phyloP scores from a whole-genome alignment of 1,140 invertebrate genomes.

The Bombus cullumanus region DNA sequence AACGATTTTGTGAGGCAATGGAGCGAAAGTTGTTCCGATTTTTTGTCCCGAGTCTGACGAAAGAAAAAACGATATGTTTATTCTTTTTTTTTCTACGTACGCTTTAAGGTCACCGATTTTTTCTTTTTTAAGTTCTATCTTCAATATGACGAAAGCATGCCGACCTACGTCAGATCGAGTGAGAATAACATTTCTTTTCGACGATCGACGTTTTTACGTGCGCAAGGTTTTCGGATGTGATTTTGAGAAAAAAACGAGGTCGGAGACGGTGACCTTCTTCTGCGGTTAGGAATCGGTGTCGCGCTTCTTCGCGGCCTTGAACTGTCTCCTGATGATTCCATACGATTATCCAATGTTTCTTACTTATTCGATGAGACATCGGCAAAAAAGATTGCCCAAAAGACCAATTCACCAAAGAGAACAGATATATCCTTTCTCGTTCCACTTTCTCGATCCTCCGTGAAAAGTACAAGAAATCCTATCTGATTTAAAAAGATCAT shows the following conservation, averaged over 20 bases:
- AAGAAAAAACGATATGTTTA: not conserved
- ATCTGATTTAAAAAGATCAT: not conserved
- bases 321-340: not conserved
- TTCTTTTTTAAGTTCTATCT: not conserved
- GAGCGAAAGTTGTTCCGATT: conserved; percentile 16
- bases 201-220: not conserved
- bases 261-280: not conserved
- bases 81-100: not conserved
- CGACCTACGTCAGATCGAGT: not conserved
- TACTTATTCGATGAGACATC: not conserved
- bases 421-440: not conserved
- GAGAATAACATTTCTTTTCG: not conserved
- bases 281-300: not conserved
- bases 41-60: not conserved
- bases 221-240: too few species aligned
- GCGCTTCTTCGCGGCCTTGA: not conserved
- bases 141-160: not conserved
- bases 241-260: not conserved
- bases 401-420: not conserved
- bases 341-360: not conserved
- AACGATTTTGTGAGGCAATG: not conserved
- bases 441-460: not conserved
- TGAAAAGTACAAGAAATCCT: not conserved
- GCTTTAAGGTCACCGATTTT: not conserved
- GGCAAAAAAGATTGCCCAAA: not conserved